Evolutionary conservation across 2,888 invertebrate species (phyloP).

Genomic region (Cantharis flavilabris): DNA sequence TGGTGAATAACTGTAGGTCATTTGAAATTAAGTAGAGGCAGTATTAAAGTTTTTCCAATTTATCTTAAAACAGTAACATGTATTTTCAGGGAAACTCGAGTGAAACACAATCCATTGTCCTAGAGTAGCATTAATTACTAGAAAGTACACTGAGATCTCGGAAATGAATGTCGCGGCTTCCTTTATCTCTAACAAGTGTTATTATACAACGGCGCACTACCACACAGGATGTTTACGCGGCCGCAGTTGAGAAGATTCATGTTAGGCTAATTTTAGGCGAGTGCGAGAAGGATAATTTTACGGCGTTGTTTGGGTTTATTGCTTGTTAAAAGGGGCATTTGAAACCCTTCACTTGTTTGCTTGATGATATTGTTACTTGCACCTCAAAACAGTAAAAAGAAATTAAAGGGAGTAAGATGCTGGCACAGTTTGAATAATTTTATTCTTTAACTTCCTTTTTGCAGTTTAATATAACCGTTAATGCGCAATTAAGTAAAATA

Average conservation of each 20-base stretch:
- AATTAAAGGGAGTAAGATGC: neutral
- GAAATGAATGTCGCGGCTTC: conserved; percentile 53
- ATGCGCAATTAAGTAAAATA: conserved; percentile 1
- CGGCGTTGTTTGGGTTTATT: conserved; percentile 47
- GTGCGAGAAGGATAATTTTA: conserved; percentile 47
- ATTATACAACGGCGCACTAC: conserved; percentile 31
- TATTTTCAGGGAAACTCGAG: conserved; percentile 19
- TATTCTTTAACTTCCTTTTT: neutral
- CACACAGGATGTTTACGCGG: conserved; percentile 43
- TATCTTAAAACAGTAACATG: neutral
- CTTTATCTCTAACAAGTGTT: conserved; percentile 45
- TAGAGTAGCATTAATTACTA: conserved; percentile 52
- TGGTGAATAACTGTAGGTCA: neutral
- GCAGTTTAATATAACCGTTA: conserved; percentile 3
- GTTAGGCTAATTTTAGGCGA: conserved; percentile 48
- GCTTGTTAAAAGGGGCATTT: conserved; percentile 50
- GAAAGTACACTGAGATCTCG: conserved; percentile 44
- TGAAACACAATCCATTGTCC: conserved; percentile 43
- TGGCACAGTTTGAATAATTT: neutral
- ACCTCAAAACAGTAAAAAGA: conserved; percentile 6
- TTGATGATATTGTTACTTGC: conserved; percentile 35
- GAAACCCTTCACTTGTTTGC: conserved; percentile 40
- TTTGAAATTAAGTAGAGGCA: neutral
- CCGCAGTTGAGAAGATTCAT: conserved; percentile 45
- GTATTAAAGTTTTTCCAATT: neutral